Evolutionary conservation across 2,888 invertebrate genomes (phyloP), one percentile per base, ranked within the genome.

Genomic region (Troglohyphantes excavatus): DNA sequence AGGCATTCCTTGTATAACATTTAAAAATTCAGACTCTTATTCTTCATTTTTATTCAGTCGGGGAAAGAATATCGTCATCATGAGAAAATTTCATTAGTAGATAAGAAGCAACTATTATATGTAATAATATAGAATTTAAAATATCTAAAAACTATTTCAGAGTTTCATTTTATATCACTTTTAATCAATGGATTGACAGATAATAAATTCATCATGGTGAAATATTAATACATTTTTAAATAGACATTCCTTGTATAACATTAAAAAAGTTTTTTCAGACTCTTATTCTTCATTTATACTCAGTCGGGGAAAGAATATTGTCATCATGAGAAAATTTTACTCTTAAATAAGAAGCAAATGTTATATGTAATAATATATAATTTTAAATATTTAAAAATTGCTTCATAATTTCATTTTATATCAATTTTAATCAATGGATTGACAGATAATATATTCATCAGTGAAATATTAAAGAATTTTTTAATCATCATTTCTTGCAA

Each of bases 11-110:
- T 33, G 33, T 17, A 13, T 53, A 11, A n/a, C 13, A 27, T n/a
- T 2, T 13, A 67, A 7, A 68, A n/a, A 33, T 33, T 70, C 68
- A 33, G 68, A 70, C 29, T 19, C n/a, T 0, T 33, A n/a, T 70
- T 70, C 68, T 70, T 70, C 33, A 23, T n/a, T 70, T 27, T 5
- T 29, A n/a, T 29, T 39, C 65, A 63, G n/a, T 68, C 72, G 26
- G 46, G 76, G 33, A 19, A 76, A 67, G 61, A 46, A 78, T 81
- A 23, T 53, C 65, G 87, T 91, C 92, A 89, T 65, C 33, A 68
- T 73, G 17, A 11, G 19, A 59, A n/a, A n/a, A 23, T 23, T 23
- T 39, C 53, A 13, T 21, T 26, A 29, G n/a, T n/a, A n/a, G n/a
- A n/a, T n/a, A n/a, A 0, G 5, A 65, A 65, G 6, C 23, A 27